Conservation (phyloP, 2,797 vertebrate genomes). For the Parauchenoglanis punctatus region DNA sequence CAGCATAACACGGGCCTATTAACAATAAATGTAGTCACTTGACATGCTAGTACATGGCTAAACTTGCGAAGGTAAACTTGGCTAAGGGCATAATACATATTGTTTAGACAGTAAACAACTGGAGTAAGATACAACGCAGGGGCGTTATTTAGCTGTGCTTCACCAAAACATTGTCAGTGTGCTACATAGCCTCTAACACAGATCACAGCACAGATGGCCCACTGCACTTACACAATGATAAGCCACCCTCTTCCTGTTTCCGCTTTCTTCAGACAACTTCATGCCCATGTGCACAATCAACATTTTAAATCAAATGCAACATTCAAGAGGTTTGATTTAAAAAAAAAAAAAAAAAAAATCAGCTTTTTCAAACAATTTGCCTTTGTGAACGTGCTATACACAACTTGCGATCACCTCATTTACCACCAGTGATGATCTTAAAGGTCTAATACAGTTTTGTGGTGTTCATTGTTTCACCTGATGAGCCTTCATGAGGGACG, state of each 20-base stretch:
- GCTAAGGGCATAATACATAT: not conserved
- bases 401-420: not conserved
- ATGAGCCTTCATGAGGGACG: not conserved
- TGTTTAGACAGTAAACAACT: not conserved
- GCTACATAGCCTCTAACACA: not conserved
- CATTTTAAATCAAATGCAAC: not conserved
- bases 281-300: not conserved
- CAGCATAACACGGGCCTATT: not conserved
- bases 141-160: not conserved
- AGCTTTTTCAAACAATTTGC: not conserved
- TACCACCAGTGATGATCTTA: not conserved
- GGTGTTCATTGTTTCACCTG: not conserved
- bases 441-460: not conserved
- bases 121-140: not conserved
- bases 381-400: not conserved
- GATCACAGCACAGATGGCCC: not conserved
- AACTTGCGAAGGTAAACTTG: not conserved
- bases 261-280: not conserved
- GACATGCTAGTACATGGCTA: not conserved
- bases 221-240: not conserved
- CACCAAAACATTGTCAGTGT: not conserved
- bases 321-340: too few species aligned
- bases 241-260: conserved; percentile 1
- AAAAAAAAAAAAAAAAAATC: too few species aligned
- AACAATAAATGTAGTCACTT: not conserved